phyloP scores from a whole-genome alignment of 2,113 vertebrate species.

The Nothocercus nigrocapillus region DNA sequence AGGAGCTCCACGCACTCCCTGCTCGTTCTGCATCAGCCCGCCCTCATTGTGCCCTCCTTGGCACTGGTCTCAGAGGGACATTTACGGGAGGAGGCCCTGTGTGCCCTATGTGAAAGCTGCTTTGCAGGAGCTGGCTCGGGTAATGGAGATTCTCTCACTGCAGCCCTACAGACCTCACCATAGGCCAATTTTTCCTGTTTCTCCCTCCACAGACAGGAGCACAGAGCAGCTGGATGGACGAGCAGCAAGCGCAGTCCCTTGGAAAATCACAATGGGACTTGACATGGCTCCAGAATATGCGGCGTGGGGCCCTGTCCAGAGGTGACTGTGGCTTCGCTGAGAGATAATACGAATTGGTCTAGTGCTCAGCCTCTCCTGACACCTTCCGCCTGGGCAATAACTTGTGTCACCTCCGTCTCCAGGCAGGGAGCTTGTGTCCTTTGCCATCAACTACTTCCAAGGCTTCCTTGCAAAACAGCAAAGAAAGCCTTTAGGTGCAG shows the following conservation, averaged over 20 bases:
- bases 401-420: rapidly evolving
- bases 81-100: not conserved
- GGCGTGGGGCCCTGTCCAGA: rapidly evolving
- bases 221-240: not conserved
- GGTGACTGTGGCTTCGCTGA: not conserved
- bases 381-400: not conserved
- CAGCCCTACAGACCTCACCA: not conserved
- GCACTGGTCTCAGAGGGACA: not conserved
- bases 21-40: too few relatives aligned
- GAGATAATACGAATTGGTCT: not conserved
- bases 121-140: not conserved
- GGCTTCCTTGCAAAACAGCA: not conserved
- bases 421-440: not conserved
- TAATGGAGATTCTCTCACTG: rapidly evolving
- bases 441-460: not conserved
- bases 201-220: not conserved
- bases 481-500: not conserved
- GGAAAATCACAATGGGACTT: not conserved
- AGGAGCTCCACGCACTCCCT: too few relatives aligned
- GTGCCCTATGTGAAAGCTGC: too few relatives aligned
- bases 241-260: not conserved
- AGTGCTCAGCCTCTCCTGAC: not conserved
- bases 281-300: not conserved
- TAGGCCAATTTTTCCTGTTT: not conserved
- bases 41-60: not conserved